Evolutionary conservation across 2,797 vertebrate species (phyloP).

Genomic region (Catamblyrhynchus diadema): DNA sequence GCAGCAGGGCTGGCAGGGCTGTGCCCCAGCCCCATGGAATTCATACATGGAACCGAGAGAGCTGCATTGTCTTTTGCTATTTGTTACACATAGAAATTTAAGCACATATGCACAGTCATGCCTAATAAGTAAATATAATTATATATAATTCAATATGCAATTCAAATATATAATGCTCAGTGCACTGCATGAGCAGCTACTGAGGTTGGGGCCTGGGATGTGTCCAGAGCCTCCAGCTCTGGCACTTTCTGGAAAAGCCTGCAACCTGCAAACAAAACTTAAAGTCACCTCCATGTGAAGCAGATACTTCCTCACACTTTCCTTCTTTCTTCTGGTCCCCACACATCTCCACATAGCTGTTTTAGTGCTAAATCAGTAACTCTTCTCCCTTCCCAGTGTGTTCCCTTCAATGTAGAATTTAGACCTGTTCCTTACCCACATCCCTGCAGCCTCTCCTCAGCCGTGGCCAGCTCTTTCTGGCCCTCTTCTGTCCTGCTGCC

Average conservation of each 20-base stretch:
- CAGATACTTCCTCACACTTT: neutral
- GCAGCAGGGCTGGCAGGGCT: neutral
- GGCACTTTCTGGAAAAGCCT: neutral
- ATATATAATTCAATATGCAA: neutral
- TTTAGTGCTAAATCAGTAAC: neutral
- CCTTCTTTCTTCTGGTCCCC: neutral
- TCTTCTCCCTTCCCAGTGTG: neutral
- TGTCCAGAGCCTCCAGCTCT: neutral
- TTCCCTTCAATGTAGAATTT: neutral
- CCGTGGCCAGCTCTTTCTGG: neutral
- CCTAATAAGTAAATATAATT: neutral
- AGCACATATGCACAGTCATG: neutral
- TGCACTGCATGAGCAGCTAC: neutral
- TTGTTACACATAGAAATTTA: neutral
- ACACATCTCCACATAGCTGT: neutral
- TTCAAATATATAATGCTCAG: neutral
- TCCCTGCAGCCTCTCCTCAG: neutral
- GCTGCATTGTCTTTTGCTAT: accelerated
- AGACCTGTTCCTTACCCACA: accelerated
- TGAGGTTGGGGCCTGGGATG: neutral
- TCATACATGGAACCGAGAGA: neutral
- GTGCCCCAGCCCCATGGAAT: neutral
- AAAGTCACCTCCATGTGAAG: neutral
- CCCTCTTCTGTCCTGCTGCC: neutral
- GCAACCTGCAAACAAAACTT: neutral